Conservation (phyloP, 2,888 invertebrate genomes). For the Drosophila sordidula region DNA sequence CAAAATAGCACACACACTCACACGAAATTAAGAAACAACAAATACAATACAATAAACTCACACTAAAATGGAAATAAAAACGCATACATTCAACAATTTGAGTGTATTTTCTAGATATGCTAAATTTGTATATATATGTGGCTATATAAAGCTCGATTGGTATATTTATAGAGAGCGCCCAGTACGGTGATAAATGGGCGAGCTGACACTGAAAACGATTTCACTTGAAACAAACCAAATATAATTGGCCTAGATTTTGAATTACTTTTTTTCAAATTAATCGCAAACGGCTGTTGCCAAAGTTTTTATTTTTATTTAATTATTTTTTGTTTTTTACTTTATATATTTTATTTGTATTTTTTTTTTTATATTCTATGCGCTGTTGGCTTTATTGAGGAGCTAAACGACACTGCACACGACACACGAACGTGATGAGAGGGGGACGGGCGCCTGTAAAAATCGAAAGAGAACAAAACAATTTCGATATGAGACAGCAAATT, state of each 20-base stretch:
- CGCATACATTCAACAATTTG: slow-evolving; percentile 4
- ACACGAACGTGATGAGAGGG: slow-evolving; percentile 52
- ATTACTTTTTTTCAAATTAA: slow-evolving; percentile 37
- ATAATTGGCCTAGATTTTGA: slow-evolving; percentile 36
- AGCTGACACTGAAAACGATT: slow-evolving; percentile 49
- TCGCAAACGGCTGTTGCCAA: slow-evolving; percentile 8
- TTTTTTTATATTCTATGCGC: slow-evolving; percentile 50
- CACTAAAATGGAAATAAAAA: slow-evolving; percentile 20
- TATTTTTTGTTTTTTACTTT: slow-evolving; percentile 22
- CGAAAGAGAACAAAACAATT: slow-evolving; percentile 82
- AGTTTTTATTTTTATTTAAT: not conserved
- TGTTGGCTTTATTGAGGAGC: slow-evolving; percentile 44
- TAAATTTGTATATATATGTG: slow-evolving; percentile 19
- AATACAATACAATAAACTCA: slow-evolving; percentile 7
- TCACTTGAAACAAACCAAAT: slow-evolving; percentile 42
- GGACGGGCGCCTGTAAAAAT: slow-evolving; percentile 75
- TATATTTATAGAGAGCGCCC: slow-evolving; percentile 37
- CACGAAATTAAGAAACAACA: slow-evolving; percentile 8
- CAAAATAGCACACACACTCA: slow-evolving; percentile 7
- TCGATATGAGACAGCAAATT: slow-evolving; percentile 70
- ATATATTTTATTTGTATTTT: slow-evolving; percentile 6
- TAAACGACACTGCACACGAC: slow-evolving; percentile 63
- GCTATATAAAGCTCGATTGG: slow-evolving; percentile 26
- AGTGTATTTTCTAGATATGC: slow-evolving; percentile 22
- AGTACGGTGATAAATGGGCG: slow-evolving; percentile 35